Conservation (phyloP, 2,113 vertebrate species). For the Dendropsophus ebraccatus region DNA sequence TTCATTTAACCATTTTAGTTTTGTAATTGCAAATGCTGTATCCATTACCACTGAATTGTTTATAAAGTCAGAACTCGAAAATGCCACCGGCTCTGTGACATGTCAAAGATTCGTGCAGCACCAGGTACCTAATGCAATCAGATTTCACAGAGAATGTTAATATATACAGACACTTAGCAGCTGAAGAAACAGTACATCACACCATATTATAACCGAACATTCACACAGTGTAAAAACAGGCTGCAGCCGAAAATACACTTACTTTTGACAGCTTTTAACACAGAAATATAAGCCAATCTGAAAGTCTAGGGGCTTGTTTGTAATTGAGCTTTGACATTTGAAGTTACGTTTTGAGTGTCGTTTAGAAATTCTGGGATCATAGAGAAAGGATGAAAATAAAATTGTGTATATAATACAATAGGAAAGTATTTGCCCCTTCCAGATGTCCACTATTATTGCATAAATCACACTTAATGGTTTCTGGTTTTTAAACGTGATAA, state of each 20-base stretch:
- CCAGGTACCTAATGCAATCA: conserved; percentile 37
- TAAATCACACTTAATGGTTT: neutral
- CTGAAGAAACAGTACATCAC: conserved; percentile 38
- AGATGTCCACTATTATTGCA: neutral
- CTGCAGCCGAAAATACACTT: conserved; percentile 43
- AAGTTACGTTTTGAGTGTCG: neutral
- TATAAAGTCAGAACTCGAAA: conserved; percentile 11
- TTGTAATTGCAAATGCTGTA: conserved; percentile 3
- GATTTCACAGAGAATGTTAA: conserved; percentile 34
- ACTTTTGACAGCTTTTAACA: conserved; percentile 19
- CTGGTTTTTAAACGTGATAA: neutral
- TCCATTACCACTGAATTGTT: neutral
- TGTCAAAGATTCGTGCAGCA: conserved; percentile 12
- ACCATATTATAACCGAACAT: conserved; percentile 30
- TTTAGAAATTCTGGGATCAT: neutral
- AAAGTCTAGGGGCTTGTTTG: neutral
- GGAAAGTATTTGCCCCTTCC: neutral
- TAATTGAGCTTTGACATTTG: neutral
- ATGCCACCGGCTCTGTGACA: neutral
- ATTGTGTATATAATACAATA: neutral
- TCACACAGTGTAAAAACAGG: conserved; percentile 38
- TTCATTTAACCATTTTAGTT: neutral
- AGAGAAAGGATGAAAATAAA: neutral
- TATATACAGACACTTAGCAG: conserved; percentile 47
- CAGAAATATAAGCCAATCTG: neutral